Conservation (phyloP, 2,113 vertebrate genomes). For the Tamias sibiricus region DNA sequence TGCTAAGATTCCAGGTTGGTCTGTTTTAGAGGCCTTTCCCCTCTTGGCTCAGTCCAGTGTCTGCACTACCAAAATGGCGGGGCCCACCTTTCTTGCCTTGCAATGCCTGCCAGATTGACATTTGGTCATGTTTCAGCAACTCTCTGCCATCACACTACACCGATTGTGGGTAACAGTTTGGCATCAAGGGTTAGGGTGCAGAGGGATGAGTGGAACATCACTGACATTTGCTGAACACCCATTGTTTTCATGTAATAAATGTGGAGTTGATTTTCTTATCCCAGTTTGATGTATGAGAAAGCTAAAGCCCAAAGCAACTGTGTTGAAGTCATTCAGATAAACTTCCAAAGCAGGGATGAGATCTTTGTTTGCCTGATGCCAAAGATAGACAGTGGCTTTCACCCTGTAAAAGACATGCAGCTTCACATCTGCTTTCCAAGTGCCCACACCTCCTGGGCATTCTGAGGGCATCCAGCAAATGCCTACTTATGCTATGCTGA, state of each 20-base stretch:
- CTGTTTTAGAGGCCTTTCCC: background rate
- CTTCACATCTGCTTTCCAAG: background rate
- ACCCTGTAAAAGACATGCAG: too few relatives aligned
- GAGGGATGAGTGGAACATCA: background rate
- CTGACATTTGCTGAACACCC: background rate
- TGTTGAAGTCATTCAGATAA: background rate
- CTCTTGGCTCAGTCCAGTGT: rapidly evolving
- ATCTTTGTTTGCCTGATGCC: too few relatives aligned
- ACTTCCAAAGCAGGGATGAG: background rate
- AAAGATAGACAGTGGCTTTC: background rate
- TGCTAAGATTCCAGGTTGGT: background rate
- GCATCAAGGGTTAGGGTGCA: rapidly evolving
- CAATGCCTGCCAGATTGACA: background rate
- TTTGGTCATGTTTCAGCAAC: background rate
- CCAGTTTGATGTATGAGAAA: background rate
- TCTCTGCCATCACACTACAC: background rate
- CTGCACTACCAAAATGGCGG: rapidly evolving
- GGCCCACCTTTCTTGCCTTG: background rate
- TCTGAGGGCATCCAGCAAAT: background rate
- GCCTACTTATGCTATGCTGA: too few relatives aligned
- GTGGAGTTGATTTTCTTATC: background rate
- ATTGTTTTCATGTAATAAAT: background rate
- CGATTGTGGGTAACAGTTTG: background rate
- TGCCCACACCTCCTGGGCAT: too few relatives aligned
- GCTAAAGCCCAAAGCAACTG: background rate